Percentiles rank a stretch among this genome's conserved stretches.
Conservation (phyloP, 2,888 invertebrate genomes). For the Hirtodrosophila alboralis region DNA sequence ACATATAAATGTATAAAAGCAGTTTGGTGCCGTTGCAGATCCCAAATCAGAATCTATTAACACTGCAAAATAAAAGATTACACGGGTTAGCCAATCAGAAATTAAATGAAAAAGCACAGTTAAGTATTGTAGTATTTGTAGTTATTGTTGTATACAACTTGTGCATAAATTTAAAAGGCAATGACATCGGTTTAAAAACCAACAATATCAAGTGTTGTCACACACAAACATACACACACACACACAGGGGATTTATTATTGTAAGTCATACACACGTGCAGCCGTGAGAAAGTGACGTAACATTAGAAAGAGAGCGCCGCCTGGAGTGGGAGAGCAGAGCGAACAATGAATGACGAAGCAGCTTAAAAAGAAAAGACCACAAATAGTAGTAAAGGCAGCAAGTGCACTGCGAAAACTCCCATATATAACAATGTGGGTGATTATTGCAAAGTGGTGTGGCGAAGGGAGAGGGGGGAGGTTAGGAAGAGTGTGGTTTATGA, state of each 20-base stretch:
- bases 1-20: too few species aligned
- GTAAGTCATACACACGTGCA: conserved; percentile 65
- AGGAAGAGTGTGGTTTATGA: conserved; percentile 4
- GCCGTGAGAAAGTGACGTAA: conserved; percentile 80
- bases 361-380: conserved; percentile 24
- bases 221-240: too few species aligned
- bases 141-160: conserved; percentile 20
- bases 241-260: conserved; percentile 20
- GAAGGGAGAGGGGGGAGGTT: not conserved
- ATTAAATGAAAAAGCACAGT: conserved; percentile 15
- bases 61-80: conserved; percentile 13
- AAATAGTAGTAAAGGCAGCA: conserved; percentile 30
- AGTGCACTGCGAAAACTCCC: conserved; percentile 22
- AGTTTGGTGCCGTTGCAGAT: too few species aligned
- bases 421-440: conserved; percentile 17
- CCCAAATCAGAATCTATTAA: conserved; percentile 23
- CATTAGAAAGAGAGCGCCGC: conserved; percentile 63
- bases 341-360: conserved; percentile 32
- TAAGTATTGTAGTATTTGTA: not conserved
- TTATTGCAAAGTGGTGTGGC: too few species aligned
- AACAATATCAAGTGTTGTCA: conserved; percentile 31
- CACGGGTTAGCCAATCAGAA: conserved; percentile 21
- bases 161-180: conserved; percentile 61
- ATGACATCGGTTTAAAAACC: conserved; percentile 49
- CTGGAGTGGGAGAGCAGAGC: conserved; percentile 29